These are phyloP conservation scores for Clarias gariepinus DNA, from an alignment of 2,113 vertebrate species.

Conservation along the genomic window DNA sequence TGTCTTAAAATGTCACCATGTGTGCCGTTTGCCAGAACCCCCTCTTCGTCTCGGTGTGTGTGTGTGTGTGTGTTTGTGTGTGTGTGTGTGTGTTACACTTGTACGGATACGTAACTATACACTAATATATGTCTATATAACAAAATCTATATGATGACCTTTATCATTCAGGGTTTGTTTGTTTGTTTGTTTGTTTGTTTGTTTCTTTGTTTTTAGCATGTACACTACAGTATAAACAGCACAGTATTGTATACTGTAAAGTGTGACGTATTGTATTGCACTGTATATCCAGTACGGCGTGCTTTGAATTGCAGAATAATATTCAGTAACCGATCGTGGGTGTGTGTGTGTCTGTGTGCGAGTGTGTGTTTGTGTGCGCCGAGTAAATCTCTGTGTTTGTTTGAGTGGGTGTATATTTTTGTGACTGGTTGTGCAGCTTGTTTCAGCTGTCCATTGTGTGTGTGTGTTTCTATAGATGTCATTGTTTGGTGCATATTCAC, in stretches of 20 bases:
- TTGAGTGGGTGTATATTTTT: not conserved
- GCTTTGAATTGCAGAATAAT: not conserved
- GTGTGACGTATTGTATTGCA: too few species aligned
- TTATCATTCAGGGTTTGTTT: not conserved
- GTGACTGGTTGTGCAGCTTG: not conserved
- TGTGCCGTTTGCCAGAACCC: conserved; percentile 15
- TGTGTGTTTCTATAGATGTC: too few species aligned
- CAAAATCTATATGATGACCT: not conserved
- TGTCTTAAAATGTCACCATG: conserved; percentile 49
- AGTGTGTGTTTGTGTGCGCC: not conserved
- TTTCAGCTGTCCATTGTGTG: not conserved
- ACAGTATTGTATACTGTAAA: not conserved
- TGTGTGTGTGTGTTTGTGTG: not conserved
- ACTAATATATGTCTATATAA: not conserved
- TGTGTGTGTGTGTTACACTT: not conserved
- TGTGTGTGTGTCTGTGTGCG: conserved; percentile 2
- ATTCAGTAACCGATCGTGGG: not conserved
- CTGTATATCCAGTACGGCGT: not conserved
- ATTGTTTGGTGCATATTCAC: too few species aligned
- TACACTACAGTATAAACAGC: not conserved
- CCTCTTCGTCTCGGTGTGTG: not conserved
- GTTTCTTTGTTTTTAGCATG: not conserved
- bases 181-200: not conserved
- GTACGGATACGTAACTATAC: not conserved
- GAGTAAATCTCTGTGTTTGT: not conserved